phyloP scores from a whole-genome alignment of 2,888 invertebrate genomes.

The Brenthis hecate region DNA sequence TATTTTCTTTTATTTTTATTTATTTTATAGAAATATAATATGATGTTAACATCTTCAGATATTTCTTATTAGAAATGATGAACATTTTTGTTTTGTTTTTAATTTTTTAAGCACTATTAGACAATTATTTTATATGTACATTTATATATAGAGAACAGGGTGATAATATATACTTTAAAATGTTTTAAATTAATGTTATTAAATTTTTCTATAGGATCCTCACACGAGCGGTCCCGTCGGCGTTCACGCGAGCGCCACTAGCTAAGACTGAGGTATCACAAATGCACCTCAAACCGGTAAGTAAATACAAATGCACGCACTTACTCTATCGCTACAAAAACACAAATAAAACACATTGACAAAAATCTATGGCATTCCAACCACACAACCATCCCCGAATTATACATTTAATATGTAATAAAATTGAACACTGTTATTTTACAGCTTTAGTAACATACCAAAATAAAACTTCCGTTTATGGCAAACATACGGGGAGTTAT shows the following conservation, averaged over 20 bases:
- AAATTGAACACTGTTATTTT: slow-evolving; percentile 79
- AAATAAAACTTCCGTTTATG: slow-evolving; percentile 78
- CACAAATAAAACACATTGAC: slow-evolving; percentile 27
- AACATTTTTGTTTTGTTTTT: no score
- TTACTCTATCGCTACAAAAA: slow-evolving; percentile 28
- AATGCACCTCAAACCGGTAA: slow-evolving; percentile 76
- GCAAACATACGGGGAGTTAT: slow-evolving; percentile 73
- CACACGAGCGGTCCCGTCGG: slow-evolving; percentile 71
- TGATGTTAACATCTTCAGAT: no score
- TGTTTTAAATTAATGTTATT: not conserved
- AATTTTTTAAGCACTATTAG: no score
- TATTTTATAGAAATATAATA: no score
- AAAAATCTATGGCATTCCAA: slow-evolving; percentile 29
- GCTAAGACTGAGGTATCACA: slow-evolving; percentile 81
- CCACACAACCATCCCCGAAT: slow-evolving; percentile 45
- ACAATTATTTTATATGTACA: no score
- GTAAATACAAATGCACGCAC: slow-evolving; percentile 49
- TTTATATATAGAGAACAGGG: no score
- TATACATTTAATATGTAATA: slow-evolving; percentile 69
- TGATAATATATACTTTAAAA: not conserved
- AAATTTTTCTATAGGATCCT: slow-evolving; percentile 54
- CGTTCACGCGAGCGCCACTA: slow-evolving; percentile 78
- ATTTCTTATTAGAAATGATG: no score
- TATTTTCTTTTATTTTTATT: no score
- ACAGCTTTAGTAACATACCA: slow-evolving; percentile 78